phyloP scores from a whole-genome alignment of 2,888 invertebrate genomes.

The Dione juno region DNA sequence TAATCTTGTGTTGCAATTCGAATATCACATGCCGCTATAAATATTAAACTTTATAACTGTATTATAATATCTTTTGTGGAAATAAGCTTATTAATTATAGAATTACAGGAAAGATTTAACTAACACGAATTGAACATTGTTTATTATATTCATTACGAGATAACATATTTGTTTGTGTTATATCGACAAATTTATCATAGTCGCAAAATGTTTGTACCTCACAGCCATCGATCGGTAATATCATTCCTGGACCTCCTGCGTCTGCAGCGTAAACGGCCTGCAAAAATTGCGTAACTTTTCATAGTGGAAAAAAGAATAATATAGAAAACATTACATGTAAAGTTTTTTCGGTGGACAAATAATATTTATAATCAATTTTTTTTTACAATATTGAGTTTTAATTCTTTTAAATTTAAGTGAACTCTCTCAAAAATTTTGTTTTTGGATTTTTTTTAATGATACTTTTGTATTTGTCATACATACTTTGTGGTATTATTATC shows the following conservation, averaged over 20 bases:
- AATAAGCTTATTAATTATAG: neutral
- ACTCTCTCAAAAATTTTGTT: too few relatives aligned
- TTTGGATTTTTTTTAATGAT: too few relatives aligned
- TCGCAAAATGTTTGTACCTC: constrained; percentile 71
- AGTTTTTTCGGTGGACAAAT: too few relatives aligned
- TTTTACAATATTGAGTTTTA: neutral
- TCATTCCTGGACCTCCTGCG: constrained; percentile 63
- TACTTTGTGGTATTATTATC: too few relatives aligned
- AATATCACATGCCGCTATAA: neutral
- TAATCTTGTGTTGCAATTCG: neutral
- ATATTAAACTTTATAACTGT: neutral
- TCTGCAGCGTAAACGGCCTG: constrained; percentile 78
- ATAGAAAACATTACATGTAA: too few relatives aligned
- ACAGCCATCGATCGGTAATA: constrained; percentile 76
- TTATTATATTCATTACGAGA: constrained; percentile 55
- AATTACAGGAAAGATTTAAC: constrained; percentile 2
- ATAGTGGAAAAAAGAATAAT: too few relatives aligned
- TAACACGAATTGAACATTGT: constrained; percentile 39
- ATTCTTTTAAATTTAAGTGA: neutral
- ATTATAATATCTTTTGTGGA: neutral
- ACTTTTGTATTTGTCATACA: too few relatives aligned
- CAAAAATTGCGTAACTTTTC: constrained; percentile 39
- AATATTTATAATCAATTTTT: too few relatives aligned
- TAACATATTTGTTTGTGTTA: constrained; percentile 62
- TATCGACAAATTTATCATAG: constrained; percentile 71